Percentiles rank a stretch among this genome's conserved stretches.
These are phyloP conservation scores for Lasioglossum marginatum DNA, from an alignment of 2,888 invertebrate species.

Conservation along the genomic window DNA sequence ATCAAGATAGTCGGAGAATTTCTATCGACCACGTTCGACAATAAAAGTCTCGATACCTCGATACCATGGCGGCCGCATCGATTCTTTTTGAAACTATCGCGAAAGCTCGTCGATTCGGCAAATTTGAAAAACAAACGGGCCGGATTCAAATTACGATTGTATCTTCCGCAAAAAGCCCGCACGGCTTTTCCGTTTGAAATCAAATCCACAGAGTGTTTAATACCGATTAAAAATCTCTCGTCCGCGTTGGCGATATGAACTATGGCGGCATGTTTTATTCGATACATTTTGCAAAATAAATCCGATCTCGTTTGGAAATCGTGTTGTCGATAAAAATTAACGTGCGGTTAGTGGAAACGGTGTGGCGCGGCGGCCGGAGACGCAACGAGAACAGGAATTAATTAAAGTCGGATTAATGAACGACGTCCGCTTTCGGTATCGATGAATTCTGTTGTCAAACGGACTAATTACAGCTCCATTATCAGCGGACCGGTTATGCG, in stretches of 20 bases:
- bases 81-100: background rate
- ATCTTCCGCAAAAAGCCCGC: background rate
- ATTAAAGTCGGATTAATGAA: constrained; percentile 27
- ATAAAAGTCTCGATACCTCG: background rate
- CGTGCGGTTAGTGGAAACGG: background rate
- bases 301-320: background rate
- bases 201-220: background rate
- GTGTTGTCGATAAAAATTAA: background rate
- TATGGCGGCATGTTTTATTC: background rate
- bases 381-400: background rate
- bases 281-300: constrained; percentile 6
- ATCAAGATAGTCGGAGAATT: background rate
- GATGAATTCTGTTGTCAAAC: constrained; percentile 7
- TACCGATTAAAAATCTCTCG: background rate
- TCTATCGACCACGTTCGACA: background rate
- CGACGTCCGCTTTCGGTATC: background rate
- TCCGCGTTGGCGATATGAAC: background rate
- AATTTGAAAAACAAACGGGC: background rate
- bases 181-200: background rate
- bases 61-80: background rate
- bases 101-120: background rate
- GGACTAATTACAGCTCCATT: constrained; percentile 16
- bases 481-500: background rate
- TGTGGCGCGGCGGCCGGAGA: background rate
- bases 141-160: background rate